Percentiles rank a stretch among this genome's conserved stretches.
Conservation (phyloP, 2,113 vertebrate species). For the Passer domesticus region DNA sequence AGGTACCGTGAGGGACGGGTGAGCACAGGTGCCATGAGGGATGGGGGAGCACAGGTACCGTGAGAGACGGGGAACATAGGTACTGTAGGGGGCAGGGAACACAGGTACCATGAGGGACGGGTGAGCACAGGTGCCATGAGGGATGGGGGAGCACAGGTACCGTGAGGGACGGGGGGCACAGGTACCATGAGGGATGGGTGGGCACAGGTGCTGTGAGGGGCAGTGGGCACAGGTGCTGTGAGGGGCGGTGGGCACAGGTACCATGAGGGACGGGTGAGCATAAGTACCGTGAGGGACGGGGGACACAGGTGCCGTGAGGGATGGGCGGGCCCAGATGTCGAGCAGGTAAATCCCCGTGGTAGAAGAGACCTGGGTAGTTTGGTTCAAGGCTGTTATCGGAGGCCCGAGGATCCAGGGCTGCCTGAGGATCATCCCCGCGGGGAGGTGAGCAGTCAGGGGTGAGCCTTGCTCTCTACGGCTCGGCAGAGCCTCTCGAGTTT, state of each 20-base stretch:
- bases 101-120: too few species aligned
- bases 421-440: neutral
- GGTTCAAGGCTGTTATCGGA: accelerated
- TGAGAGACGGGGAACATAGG: too few species aligned
- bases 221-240: too few species aligned
- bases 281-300: accelerated
- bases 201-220: too few species aligned
- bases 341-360: accelerated
- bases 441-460: accelerated
- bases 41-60: too few species aligned
- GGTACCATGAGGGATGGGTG: accelerated
- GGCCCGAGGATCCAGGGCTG: accelerated
- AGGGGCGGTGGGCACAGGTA: neutral
- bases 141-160: accelerated
- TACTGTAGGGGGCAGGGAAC: too few species aligned
- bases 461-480: neutral
- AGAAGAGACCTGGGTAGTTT: accelerated
- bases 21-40: too few species aligned
- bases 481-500: neutral
- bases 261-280: too few species aligned
- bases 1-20: too few species aligned
- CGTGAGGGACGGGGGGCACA: accelerated
- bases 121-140: too few species aligned
- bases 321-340: too few species aligned
- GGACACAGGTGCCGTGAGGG: too few species aligned